A percentile compares a stretch with the other conserved stretches of the same genome.
Conservation (phyloP, 2,888 invertebrate genomes). For the Galeopsomyia nigrocyanea region DNA sequence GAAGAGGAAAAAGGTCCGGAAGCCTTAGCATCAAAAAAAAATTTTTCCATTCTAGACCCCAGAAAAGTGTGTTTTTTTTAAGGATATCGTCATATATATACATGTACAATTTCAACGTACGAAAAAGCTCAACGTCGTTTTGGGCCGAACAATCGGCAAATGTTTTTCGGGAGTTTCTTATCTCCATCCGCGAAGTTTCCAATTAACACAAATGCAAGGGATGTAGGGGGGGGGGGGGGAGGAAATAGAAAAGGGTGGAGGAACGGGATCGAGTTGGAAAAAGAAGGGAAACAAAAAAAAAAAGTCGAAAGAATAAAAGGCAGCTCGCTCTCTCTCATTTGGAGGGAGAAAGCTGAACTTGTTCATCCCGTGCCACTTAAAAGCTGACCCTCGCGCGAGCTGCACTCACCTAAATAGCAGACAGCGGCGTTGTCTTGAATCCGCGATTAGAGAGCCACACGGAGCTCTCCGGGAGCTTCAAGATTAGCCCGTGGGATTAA, state of each 20-base stretch:
- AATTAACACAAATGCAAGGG: no score
- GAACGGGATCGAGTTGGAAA: background rate
- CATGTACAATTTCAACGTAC: no score
- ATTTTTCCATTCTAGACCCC: no score
- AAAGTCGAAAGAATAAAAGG: constrained; percentile 4
- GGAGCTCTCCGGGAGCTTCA: constrained; percentile 26
- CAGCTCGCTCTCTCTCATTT: constrained; percentile 7
- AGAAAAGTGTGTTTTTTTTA: no score
- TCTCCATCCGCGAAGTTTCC: no score
- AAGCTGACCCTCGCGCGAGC: background rate
- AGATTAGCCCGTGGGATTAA: constrained; percentile 16
- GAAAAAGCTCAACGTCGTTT: background rate
- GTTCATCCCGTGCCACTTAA: constrained; percentile 30
- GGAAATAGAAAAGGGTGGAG: background rate
- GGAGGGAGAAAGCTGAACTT: constrained; percentile 15
- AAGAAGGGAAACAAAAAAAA: background rate
- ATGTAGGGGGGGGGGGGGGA: background rate
- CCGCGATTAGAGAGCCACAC: constrained; percentile 33
- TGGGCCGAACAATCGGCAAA: background rate
- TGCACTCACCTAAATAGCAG: constrained; percentile 8
- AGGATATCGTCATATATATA: no score
- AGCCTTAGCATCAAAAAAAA: no score
- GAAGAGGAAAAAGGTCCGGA: no score
- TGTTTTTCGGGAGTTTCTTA: no score
- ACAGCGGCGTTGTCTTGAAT: constrained; percentile 29